These are phyloP conservation scores for Andrena cerasifolii DNA, from an alignment of 1,140 invertebrate genomes.

Conservation along the genomic window DNA sequence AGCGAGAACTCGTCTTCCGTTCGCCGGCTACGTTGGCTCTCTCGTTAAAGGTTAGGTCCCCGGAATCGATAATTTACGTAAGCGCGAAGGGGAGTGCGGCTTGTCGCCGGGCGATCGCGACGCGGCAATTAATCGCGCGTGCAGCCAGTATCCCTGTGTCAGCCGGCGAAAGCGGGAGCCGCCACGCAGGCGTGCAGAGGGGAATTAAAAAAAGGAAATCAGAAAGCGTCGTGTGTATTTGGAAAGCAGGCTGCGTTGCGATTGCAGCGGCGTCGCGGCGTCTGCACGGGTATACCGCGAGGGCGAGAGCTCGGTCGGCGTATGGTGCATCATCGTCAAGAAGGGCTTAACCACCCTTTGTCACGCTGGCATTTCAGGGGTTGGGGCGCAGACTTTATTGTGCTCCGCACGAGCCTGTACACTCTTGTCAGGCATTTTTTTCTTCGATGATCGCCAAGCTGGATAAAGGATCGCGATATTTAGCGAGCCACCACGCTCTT, in stretches of 20 bases:
- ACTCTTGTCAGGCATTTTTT: slow-evolving; percentile 68
- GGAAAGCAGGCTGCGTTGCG: slow-evolving; percentile 18
- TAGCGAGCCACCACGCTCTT: not conserved
- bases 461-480: slow-evolving; percentile 46
- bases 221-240: no score
- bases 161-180: slow-evolving; percentile 6
- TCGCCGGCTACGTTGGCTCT: slow-evolving; percentile 27
- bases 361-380: slow-evolving; percentile 71
- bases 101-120: slow-evolving; percentile 29
- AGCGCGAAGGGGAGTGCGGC: not conserved
- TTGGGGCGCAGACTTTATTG: slow-evolving; percentile 75
- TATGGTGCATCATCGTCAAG: slow-evolving; percentile 74
- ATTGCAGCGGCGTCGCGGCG: slow-evolving; percentile 50
- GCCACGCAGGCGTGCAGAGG: slow-evolving; percentile 6
- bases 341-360: slow-evolving; percentile 76
- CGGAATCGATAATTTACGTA: slow-evolving; percentile 56
- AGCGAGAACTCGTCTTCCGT: slow-evolving; percentile 14
- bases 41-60: slow-evolving; percentile 61
- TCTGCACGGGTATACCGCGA: slow-evolving; percentile 53
- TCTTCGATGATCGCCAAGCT: slow-evolving; percentile 16
- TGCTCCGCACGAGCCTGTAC: slow-evolving; percentile 69
- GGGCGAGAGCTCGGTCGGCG: slow-evolving; percentile 57
- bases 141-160: slow-evolving; percentile 34
- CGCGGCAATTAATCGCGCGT: slow-evolving; percentile 59
- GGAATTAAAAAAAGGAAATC: not conserved